Percentiles rank a stretch among this genome's conserved stretches.
Evolutionary conservation across 2,888 invertebrate genomes (phyloP).

Genomic region (Apodemia mormo): DNA sequence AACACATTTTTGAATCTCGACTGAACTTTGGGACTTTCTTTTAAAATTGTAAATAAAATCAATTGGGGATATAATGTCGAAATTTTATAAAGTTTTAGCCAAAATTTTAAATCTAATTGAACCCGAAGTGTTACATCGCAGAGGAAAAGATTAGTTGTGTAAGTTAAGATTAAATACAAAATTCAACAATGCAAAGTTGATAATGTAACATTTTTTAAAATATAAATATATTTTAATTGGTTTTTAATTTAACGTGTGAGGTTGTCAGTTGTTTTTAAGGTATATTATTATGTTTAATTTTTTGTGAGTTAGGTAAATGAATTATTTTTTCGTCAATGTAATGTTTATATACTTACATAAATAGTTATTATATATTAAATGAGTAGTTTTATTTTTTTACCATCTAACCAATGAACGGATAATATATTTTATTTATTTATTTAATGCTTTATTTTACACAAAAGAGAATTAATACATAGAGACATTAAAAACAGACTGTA

Average conservation of each 20-base stretch:
- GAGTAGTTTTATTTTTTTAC: constrained; percentile 61
- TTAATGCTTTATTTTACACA: too few relatives aligned
- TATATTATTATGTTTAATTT: constrained; percentile 57
- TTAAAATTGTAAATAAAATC: constrained; percentile 65
- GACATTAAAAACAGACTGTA: too few relatives aligned
- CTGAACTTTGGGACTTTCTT: constrained; percentile 38
- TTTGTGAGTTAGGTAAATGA: constrained; percentile 74
- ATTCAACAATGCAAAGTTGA: constrained; percentile 44
- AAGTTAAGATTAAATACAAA: constrained; percentile 56
- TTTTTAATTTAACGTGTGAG: constrained; percentile 62
- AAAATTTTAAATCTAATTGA: constrained; percentile 56
- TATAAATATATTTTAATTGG: constrained; percentile 47
- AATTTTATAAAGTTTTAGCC: constrained; percentile 45
- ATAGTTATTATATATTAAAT: constrained; percentile 80
- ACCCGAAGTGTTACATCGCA: constrained; percentile 59
- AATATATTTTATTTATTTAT: too few relatives aligned
- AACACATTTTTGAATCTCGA: constrained; percentile 58
- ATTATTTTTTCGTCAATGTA: constrained; percentile 78
- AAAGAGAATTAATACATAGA: too few relatives aligned
- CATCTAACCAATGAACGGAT: too few relatives aligned
- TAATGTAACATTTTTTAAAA: constrained; percentile 38
- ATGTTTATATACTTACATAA: constrained; percentile 81
- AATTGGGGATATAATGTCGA: constrained; percentile 52
- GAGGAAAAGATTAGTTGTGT: constrained; percentile 52
- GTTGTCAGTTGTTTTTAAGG: constrained; percentile 73